Base-by-base conservation (phyloP, 2,113 vertebrate species). In the Tachuris rubrigastra region DNA sequence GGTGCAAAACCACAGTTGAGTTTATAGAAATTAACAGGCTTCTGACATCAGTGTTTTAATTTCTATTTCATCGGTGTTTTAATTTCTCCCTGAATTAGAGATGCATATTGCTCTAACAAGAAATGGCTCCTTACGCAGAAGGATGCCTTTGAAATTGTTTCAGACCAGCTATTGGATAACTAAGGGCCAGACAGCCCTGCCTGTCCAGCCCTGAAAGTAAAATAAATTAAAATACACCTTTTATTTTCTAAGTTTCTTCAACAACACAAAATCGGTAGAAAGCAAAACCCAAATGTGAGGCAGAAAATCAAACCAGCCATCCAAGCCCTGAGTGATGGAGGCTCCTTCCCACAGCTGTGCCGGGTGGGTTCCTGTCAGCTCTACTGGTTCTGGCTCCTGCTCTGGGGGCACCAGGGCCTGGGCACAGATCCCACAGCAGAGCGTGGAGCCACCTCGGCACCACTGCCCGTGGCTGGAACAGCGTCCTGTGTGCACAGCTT, bases 401-500 rank as follows among this genome's bases (percentile, higher is more conserved):
- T 55, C 91, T 11, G 46, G 75, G 91, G 66, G 95, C 85, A 86
- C 52, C 0, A 0, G 3, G 35, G 68, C 41, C 56, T 46, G 41
- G 87, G 85, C 63, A 95, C 69, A 93, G 97, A 96, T 90, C 72
- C 33, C 55, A 87, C 20, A 42, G 87, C 91, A 93, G 93, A 41
- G 87, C 42, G 83, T 76, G 63, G 95, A 28, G 37, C 47, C 41
- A 44, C 94, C 77, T 92, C 44, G n/a, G 93, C 58, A 87, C 42
- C 52, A 50, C 95, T 46, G 89, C 87, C 62, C 46, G 4, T 11
- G 55, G 25, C 12, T 10, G 55, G n/a, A 69, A 42, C 56, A 85
- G 72, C 60, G 35, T 80, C 79, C 87, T 91, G 52, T 96, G 96
- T 96, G 76, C 91, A 98, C 91, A 94, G 85, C 95, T 92, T 95